phyloP scores from a whole-genome alignment of 1,140 invertebrate genomes.

The Euwallacea similis region DNA sequence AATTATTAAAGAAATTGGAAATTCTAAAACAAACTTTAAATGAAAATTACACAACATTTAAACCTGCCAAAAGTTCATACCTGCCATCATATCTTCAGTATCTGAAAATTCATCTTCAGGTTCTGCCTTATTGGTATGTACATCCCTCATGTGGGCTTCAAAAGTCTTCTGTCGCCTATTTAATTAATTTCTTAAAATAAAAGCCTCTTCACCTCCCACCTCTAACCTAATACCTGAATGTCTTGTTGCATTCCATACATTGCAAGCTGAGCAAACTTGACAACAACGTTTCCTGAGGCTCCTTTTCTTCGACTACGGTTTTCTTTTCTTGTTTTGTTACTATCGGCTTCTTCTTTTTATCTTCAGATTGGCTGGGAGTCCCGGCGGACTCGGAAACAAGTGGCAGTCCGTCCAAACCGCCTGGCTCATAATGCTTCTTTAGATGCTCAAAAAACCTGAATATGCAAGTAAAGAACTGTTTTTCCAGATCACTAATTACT shows the following conservation, averaged over 20 bases:
- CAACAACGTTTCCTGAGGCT: constrained; percentile 47
- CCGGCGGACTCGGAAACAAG: not conserved
- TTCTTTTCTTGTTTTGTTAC: constrained; percentile 42
- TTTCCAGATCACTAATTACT: not conserved
- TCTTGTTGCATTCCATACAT: constrained; percentile 65
- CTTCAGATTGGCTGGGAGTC: constrained; percentile 7
- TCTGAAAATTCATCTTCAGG: constrained; percentile 71
- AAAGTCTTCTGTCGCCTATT: constrained; percentile 63
- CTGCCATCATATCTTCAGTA: constrained; percentile 80
- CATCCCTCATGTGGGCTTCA: constrained; percentile 63
- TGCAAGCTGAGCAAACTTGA: constrained; percentile 51
- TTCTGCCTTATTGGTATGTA: constrained; percentile 57
- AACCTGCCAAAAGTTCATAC: constrained; percentile 43
- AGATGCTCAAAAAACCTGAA: constrained; percentile 76
- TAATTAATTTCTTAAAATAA: not conserved
- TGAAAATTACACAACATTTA: too few relatives aligned
- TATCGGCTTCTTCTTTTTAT: constrained; percentile 25
- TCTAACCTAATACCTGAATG: constrained; percentile 53
- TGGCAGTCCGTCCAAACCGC: constrained; percentile 16
- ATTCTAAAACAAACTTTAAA: too few relatives aligned
- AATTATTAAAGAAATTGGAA: not conserved
- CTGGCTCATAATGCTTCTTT: constrained; percentile 76
- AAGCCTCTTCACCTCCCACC: not conserved
- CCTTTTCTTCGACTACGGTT: constrained; percentile 21
- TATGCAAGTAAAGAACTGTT: not conserved